phyloP scores from a whole-genome alignment of 2,797 vertebrate species.

The Coluber constrictor region DNA sequence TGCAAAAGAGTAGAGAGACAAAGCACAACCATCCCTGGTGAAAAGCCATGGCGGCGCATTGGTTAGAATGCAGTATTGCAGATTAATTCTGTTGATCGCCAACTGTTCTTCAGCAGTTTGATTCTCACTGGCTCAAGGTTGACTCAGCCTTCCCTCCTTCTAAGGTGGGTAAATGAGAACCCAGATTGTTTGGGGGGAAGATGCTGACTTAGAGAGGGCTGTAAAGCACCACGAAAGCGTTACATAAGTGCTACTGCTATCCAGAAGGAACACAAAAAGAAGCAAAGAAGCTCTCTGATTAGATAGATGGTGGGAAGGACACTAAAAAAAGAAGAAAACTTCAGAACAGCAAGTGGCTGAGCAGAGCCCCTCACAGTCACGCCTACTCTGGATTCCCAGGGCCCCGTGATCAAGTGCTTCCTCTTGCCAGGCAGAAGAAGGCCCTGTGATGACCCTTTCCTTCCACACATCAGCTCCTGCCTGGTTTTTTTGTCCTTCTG shows the following conservation, averaged over 20 bases:
- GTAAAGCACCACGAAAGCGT: not conserved
- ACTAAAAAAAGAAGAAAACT: not conserved
- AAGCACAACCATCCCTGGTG: constrained; percentile 48
- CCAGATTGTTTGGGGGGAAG: no score
- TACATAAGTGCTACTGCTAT: not conserved
- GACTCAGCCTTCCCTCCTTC: no score
- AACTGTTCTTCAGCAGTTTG: no score
- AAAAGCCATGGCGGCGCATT: no score
- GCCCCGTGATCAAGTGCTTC: constrained; percentile 61
- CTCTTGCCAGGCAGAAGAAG: constrained; percentile 52
- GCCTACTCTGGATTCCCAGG: constrained; percentile 60
- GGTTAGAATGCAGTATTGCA: no score
- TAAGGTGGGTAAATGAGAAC: no score
- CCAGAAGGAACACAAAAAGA: constrained; percentile 39
- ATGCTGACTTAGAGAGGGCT: not conserved
- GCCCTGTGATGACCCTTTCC: constrained; percentile 59
- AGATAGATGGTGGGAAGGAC: constrained; percentile 49
- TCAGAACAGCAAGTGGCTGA: constrained; percentile 51
- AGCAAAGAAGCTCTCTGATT: constrained; percentile 34
- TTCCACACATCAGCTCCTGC: constrained; percentile 61
- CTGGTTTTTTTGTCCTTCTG: constrained; percentile 53
- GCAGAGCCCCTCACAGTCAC: constrained; percentile 31
- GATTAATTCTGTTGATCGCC: no score
- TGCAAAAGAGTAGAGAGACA: constrained; percentile 40
- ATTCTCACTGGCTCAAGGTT: no score